These are phyloP conservation scores for Anomalospiza imberbis DNA, from an alignment of 2,797 vertebrate genomes.

Conservation along the genomic window DNA sequence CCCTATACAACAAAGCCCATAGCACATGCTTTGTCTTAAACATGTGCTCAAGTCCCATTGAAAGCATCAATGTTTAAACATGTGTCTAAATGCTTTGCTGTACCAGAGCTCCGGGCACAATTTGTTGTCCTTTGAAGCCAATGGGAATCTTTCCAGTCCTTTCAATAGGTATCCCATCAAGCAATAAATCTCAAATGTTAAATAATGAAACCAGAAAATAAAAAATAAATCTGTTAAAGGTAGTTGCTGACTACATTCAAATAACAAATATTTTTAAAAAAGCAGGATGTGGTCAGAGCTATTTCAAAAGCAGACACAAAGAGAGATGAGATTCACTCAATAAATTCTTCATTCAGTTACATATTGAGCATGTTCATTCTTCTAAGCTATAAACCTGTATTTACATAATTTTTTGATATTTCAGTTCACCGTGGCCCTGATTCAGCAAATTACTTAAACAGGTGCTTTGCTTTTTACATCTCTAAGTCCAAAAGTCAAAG, in stretches of 20 bases:
- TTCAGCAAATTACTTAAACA: constrained; percentile 20
- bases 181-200: constrained; percentile 29
- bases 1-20: constrained; percentile 33
- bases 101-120: constrained; percentile 34
- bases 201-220: constrained; percentile 5
- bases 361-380: not conserved
- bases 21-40: constrained; percentile 62
- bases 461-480: not conserved
- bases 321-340: not conserved
- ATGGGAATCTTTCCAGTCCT: constrained; percentile 20
- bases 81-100: constrained; percentile 43
- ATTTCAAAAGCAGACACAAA: constrained; percentile 12
- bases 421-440: not conserved
- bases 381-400: not conserved
- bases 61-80: constrained; percentile 63
- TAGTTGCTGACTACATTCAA: not conserved
- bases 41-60: constrained; percentile 46
- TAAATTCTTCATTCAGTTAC: constrained; percentile 2
- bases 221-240: not conserved
- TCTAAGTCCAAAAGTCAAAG: not conserved
- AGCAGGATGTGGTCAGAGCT: not conserved
- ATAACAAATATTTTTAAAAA: not conserved
- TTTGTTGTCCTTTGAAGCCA: constrained; percentile 34
- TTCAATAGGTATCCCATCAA: constrained; percentile 46
- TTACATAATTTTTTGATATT: constrained; percentile 15